A percentile compares a stretch with the other conserved stretches of the same genome.
Conservation (phyloP, 2,797 vertebrate genomes). For the Geotrypetes seraphini region DNA sequence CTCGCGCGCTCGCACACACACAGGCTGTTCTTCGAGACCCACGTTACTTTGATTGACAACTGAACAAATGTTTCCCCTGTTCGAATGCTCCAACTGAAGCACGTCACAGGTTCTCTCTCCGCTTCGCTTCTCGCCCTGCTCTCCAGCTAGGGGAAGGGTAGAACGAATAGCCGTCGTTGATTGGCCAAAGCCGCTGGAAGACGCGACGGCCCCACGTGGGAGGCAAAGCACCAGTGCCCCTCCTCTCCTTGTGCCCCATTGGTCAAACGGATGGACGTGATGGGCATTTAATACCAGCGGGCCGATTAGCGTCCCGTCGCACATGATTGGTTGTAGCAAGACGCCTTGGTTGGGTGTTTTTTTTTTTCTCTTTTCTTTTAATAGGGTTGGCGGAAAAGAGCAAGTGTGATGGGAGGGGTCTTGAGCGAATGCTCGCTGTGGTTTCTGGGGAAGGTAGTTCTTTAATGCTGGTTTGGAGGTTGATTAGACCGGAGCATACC, state of each 20-base stretch:
- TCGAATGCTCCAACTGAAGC: slow-evolving; percentile 57
- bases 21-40: slow-evolving; percentile 37
- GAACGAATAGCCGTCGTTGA: background rate
- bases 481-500: accelerated
- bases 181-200: slow-evolving; percentile 14
- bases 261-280: slow-evolving; percentile 56
- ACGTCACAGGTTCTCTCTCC: slow-evolving; percentile 24
- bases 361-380: too few species aligned
- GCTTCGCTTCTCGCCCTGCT: slow-evolving; percentile 29
- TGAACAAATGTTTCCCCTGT: slow-evolving; percentile 72
- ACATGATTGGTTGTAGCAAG: slow-evolving; percentile 57
- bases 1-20: slow-evolving; percentile 14
- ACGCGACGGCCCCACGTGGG: slow-evolving; percentile 72
- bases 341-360: slow-evolving; percentile 19
- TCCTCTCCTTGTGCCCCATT: slow-evolving; percentile 44
- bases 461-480: background rate
- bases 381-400: background rate
- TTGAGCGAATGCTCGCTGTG: too few species aligned
- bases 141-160: slow-evolving; percentile 42
- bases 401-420: too few species aligned
- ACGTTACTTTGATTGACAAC: slow-evolving; percentile 79
- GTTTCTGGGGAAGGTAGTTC: slow-evolving; percentile 64
- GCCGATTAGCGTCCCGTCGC: slow-evolving; percentile 28
- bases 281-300: slow-evolving; percentile 49
- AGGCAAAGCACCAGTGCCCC: background rate